These are phyloP conservation scores for Ochropleura plecta DNA, from an alignment of 2,888 invertebrate genomes.

Conservation along the genomic window DNA sequence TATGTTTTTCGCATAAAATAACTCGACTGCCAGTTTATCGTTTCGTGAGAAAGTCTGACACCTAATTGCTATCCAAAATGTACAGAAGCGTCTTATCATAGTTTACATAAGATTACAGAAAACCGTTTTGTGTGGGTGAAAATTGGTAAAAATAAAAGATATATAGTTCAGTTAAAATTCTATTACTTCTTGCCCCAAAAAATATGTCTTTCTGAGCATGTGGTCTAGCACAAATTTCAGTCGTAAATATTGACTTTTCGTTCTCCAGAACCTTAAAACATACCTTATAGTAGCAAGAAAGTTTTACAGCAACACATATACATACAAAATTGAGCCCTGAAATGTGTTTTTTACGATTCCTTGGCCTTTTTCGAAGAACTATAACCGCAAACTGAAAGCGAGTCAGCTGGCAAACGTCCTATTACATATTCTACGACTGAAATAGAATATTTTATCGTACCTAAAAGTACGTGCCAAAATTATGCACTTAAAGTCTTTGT, in stretches of 20 bases:
- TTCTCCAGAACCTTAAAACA: conserved; percentile 35
- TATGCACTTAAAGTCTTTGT: conserved; percentile 23
- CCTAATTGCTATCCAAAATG: background rate
- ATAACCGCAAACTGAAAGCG: conserved; percentile 46
- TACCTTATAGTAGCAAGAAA: conserved; percentile 12
- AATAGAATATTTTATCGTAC: conserved; percentile 43
- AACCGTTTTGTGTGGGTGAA: background rate
- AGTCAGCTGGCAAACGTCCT: conserved; percentile 61
- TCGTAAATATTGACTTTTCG: conserved; percentile 30
- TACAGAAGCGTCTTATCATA: background rate
- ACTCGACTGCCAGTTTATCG: background rate
- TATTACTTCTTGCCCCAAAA: background rate
- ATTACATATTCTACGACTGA: conserved; percentile 55
- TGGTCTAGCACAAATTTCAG: background rate
- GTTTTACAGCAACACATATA: conserved; percentile 39
- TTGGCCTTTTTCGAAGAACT: conserved; percentile 50
- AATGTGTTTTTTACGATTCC: conserved; percentile 56
- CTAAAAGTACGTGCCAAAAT: conserved; percentile 37
- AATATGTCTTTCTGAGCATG: background rate
- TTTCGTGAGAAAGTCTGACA: background rate
- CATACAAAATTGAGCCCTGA: conserved; percentile 38
- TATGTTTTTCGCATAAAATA: background rate
- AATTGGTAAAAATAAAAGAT: too few species aligned
- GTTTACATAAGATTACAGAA: background rate
- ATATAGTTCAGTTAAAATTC: too few species aligned